Conservation (phyloP, 1,140 invertebrate genomes). For the Bombus waltoni region DNA sequence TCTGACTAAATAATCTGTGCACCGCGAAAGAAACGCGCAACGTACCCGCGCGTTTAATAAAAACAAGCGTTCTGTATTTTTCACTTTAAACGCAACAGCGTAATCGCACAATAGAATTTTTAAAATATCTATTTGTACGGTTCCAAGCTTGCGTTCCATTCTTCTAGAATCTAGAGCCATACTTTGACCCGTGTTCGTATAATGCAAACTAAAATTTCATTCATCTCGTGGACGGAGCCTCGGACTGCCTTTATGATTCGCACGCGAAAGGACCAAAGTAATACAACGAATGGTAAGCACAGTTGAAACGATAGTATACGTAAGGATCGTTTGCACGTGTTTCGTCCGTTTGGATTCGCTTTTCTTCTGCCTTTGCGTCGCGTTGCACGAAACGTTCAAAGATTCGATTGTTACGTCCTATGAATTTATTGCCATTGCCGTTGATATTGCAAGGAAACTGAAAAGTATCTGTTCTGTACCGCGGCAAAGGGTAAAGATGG, state of each 20-base stretch:
- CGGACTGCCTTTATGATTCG: background rate
- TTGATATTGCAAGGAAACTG: background rate
- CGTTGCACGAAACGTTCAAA: background rate
- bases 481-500: background rate
- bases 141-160: background rate
- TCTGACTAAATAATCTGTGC: background rate
- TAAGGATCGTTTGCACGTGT: background rate
- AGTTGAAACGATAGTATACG: background rate
- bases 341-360: background rate
- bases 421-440: slow-evolving; percentile 28
- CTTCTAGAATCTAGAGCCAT: background rate
- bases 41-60: background rate
- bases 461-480: slow-evolving; percentile 2
- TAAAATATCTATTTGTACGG: no score
- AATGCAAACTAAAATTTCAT: background rate
- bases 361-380: background rate
- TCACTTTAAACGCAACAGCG: background rate
- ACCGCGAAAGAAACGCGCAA: background rate
- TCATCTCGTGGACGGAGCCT: background rate
- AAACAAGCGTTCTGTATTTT: background rate
- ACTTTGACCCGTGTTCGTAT: background rate
- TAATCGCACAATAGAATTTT: no score
- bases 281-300: background rate
- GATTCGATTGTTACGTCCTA: slow-evolving; percentile 1
- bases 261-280: background rate